Evolutionary conservation across 2,113 vertebrate species (phyloP).

Genomic region (Bujurquina vittata): DNA sequence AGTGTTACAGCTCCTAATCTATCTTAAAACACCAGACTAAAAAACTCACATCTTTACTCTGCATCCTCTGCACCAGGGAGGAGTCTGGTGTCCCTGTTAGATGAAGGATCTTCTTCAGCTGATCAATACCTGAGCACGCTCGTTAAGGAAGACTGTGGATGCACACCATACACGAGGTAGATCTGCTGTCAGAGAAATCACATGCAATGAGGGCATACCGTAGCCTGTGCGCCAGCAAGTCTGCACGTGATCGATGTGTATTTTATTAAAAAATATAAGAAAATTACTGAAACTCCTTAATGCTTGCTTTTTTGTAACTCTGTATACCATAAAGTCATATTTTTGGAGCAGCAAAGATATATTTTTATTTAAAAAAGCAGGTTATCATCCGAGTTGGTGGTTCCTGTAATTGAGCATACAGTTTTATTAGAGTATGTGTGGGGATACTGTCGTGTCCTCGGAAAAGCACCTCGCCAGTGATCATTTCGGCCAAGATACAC

Average conservation of each 20-base stretch:
- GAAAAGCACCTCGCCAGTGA: slow-evolving; percentile 82
- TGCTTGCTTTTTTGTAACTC: no score
- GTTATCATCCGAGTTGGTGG: background rate
- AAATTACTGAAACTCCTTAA: no score
- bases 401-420: background rate
- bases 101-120: slow-evolving; percentile 82
- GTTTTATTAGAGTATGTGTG: slow-evolving; percentile 16
- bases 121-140: slow-evolving; percentile 79
- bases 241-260: no score
- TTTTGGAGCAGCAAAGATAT: no score
- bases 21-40: background rate
- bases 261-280: no score
- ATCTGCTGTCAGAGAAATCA: background rate
- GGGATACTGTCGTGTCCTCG: slow-evolving; percentile 87
- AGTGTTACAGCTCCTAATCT: background rate
- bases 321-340: no score
- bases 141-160: slow-evolving; percentile 56
- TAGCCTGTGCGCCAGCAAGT: no score
- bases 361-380: no score
- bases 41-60: slow-evolving; percentile 82
- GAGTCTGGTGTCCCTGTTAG: slow-evolving; percentile 80
- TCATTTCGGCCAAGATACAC: slow-evolving; percentile 86
- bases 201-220: background rate
- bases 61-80: slow-evolving; percentile 82
- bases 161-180: background rate